These are phyloP conservation scores for Crossocerus cetratus DNA, from an alignment of 2,888 invertebrate genomes.

Conservation along the genomic window DNA sequence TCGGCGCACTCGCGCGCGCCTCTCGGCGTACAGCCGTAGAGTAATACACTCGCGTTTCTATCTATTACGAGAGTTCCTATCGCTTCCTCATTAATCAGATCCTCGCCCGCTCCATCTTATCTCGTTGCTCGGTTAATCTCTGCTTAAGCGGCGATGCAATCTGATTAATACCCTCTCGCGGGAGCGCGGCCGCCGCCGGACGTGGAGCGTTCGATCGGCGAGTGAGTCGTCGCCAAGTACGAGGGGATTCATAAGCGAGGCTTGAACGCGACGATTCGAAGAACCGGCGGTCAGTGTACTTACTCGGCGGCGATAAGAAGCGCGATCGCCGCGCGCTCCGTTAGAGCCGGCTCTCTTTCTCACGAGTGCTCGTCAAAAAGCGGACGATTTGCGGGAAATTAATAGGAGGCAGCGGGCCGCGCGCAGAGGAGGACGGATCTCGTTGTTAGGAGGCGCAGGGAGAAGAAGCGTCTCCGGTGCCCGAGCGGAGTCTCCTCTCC, in stretches of 20 bases:
- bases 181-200: neutral
- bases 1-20: too few relatives aligned
- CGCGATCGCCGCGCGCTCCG: neutral
- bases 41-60: too few relatives aligned
- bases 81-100: too few relatives aligned
- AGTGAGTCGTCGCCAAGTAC: too few relatives aligned
- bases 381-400: constrained; percentile 43
- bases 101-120: too few relatives aligned
- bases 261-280: constrained; percentile 1
- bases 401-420: constrained; percentile 23
- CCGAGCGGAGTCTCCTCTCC: constrained; percentile 27
- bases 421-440: neutral
- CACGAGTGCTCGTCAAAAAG: constrained; percentile 19
- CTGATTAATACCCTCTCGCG: too few relatives aligned
- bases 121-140: too few relatives aligned
- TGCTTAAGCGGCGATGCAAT: too few relatives aligned
- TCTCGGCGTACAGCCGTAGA: too few relatives aligned
- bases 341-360: constrained; percentile 38
- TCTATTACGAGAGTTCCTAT: too few relatives aligned
- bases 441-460: neutral
- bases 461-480: constrained; percentile 34
- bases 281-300: neutral
- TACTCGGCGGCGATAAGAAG: neutral
- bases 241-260: neutral
- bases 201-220: neutral